These are phyloP conservation scores for Euclidia mi DNA, from an alignment of 2,888 invertebrate genomes.

Conservation along the genomic window DNA sequence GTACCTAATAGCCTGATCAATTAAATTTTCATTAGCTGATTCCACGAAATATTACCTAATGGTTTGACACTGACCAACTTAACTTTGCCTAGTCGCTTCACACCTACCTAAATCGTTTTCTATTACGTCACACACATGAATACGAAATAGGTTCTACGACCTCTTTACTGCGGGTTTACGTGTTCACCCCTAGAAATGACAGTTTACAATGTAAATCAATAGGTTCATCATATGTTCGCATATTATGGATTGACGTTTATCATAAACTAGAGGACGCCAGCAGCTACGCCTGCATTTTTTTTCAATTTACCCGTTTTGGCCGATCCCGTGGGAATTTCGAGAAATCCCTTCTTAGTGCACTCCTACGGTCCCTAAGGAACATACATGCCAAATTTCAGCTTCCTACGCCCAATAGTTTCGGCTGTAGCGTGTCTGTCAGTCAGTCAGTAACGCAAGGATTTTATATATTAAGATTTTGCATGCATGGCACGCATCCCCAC, in stretches of 20 bases:
- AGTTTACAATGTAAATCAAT: constrained; percentile 10
- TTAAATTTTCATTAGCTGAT: constrained; percentile 3
- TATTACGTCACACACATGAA: constrained; percentile 10
- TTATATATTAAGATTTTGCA: constrained; percentile 32
- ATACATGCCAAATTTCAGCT: too few species aligned
- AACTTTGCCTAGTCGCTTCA: background rate
- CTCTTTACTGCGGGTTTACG: constrained; percentile 6
- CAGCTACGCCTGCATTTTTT: too few species aligned
- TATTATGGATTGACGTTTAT: constrained; percentile 30
- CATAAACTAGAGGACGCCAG: too few species aligned
- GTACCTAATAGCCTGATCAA: background rate
- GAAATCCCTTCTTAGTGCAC: too few species aligned
- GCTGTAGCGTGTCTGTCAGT: too few species aligned
- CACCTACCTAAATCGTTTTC: background rate
- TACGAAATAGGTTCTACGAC: constrained; percentile 16
- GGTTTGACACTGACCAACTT: background rate
- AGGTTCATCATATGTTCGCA: background rate
- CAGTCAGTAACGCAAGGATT: too few species aligned
- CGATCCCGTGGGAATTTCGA: too few species aligned
- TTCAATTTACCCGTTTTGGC: too few species aligned
- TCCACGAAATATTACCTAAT: background rate
- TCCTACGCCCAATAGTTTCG: too few species aligned
- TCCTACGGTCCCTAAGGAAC: too few species aligned
- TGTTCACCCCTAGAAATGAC: constrained; percentile 1
- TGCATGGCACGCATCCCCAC: constrained; percentile 27